Evolutionary conservation across 2,113 vertebrate species (phyloP).

Genomic region (Copsychus sechellarum): DNA sequence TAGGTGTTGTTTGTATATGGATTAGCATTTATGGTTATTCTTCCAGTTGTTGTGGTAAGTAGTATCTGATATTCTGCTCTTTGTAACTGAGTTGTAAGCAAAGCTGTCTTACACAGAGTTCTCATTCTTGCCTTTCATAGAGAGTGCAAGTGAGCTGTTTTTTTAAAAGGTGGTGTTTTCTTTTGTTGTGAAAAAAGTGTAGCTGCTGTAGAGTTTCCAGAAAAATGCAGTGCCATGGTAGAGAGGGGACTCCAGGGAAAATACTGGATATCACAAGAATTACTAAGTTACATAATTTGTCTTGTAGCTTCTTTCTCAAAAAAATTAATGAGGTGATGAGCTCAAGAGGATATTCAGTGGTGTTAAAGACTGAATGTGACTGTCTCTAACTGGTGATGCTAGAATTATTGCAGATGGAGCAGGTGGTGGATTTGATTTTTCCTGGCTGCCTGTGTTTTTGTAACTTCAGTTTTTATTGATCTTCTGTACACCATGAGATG

Average conservation of each 20-base stretch:
- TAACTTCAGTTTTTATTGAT: not conserved
- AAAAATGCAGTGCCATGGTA: not conserved
- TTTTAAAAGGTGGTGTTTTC: not conserved
- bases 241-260: not conserved
- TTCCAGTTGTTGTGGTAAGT: constrained; percentile 97
- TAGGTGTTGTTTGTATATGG: constrained; percentile 96
- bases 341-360: not conserved
- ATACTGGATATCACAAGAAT: not conserved
- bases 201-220: not conserved
- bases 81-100: not conserved
- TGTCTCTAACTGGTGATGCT: not conserved
- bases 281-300: not conserved
- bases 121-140: not conserved
- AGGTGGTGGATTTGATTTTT: not conserved
- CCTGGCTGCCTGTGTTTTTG: not conserved
- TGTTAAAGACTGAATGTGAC: not conserved
- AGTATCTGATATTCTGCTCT: not conserved
- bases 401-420: not conserved
- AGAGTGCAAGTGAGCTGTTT: not conserved
- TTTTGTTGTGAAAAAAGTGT: not conserved
- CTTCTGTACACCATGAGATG: not conserved
- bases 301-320: not conserved
- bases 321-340: not conserved
- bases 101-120: not conserved
- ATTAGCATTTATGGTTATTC: constrained; percentile 99